A percentile compares a stretch with the other conserved stretches of the same genome.
These are phyloP conservation scores for Acanthiza pusilla DNA, from an alignment of 2,797 vertebrate species.

Conservation along the genomic window DNA sequence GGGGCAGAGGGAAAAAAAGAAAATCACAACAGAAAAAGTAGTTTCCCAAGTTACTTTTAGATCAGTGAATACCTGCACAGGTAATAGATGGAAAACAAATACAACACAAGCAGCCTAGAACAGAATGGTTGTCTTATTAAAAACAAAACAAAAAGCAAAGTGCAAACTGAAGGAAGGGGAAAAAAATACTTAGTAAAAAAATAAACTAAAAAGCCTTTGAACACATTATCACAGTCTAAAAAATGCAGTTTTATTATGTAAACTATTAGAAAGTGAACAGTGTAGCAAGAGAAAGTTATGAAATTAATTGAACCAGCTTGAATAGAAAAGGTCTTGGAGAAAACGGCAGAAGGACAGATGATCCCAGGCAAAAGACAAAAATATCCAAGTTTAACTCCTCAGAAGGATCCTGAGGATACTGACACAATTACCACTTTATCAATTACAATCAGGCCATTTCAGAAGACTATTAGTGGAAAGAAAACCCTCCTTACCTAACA, in stretches of 20 bases:
- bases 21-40: background rate
- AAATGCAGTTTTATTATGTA: background rate
- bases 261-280: background rate
- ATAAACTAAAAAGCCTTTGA: background rate
- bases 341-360: background rate
- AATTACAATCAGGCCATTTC: background rate
- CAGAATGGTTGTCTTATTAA: background rate
- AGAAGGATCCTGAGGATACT: background rate
- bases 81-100: background rate
- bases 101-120: background rate
- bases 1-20: background rate
- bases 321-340: background rate
- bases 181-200: background rate
- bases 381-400: background rate
- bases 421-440: background rate
- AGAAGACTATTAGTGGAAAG: background rate
- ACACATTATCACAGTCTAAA: background rate
- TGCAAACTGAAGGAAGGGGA: background rate
- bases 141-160: background rate
- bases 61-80: background rate
- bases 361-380: background rate
- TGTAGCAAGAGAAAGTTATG: background rate
- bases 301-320: background rate
- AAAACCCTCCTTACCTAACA: background rate
- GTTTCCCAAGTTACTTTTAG: background rate